Conservation (phyloP, 2,113 vertebrate species). For the Phocoena sinus region DNA sequence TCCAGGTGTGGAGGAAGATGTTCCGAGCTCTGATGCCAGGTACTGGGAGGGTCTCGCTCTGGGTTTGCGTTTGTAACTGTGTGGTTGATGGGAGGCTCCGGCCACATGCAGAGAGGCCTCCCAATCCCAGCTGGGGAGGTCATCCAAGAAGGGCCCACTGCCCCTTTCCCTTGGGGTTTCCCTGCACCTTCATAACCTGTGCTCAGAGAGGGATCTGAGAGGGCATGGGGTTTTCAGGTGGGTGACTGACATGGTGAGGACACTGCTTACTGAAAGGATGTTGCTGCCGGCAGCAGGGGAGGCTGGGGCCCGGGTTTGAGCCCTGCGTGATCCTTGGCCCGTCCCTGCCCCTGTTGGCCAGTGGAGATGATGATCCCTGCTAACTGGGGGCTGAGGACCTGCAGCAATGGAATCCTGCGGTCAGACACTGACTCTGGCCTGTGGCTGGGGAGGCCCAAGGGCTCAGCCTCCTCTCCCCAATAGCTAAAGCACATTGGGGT, state of each 20-base stretch:
- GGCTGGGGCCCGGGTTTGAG: not conserved
- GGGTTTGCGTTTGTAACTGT: not conserved
- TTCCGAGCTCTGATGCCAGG: conserved; percentile 79
- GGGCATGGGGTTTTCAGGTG: not conserved
- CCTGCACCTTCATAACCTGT: not conserved
- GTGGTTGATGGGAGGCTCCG: not conserved
- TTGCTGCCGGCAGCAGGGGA: not conserved
- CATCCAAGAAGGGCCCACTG: not conserved
- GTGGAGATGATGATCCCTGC: not conserved
- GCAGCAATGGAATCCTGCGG: not conserved
- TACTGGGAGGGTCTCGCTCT: not conserved
- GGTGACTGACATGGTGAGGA: not conserved
- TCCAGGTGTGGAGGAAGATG: conserved; percentile 83
- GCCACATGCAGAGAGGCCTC: not conserved
- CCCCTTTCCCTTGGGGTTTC: not conserved
- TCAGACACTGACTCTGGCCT: not conserved
- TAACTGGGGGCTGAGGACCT: not conserved
- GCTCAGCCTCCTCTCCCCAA: not conserved
- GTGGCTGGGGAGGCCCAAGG: not conserved
- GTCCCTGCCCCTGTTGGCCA: not conserved
- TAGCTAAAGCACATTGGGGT: not conserved
- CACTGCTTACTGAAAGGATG: not conserved
- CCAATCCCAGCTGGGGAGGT: not conserved
- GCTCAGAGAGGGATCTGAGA: not conserved
- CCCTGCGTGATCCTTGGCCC: not conserved